A percentile compares a stretch with the other conserved stretches of the same genome.
These are phyloP conservation scores for Harpagoxenus sublaevis DNA, from an alignment of 2,888 invertebrate genomes.

Conservation along the genomic window DNA sequence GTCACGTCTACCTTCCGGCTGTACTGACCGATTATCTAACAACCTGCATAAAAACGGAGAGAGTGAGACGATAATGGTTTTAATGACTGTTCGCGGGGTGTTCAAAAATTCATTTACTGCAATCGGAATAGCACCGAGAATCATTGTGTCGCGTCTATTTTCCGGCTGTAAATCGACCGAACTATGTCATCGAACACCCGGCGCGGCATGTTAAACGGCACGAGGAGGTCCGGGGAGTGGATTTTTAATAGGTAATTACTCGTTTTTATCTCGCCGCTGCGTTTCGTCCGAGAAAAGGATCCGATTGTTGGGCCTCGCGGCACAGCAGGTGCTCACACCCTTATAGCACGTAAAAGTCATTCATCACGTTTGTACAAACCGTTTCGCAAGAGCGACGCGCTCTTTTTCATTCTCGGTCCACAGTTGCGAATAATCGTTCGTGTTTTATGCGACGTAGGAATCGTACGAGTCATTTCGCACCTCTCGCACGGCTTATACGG, in stretches of 20 bases:
- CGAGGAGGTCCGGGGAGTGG: not conserved
- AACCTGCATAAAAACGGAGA: not conserved
- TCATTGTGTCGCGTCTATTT: not conserved
- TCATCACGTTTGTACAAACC: slow-evolving; percentile 50
- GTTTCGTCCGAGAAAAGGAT: slow-evolving; percentile 33
- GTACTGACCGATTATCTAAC: not conserved
- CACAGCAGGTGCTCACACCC: slow-evolving; percentile 25
- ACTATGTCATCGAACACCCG: not conserved
- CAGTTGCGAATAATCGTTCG: slow-evolving; percentile 14
- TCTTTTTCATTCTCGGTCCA: slow-evolving; percentile 31
- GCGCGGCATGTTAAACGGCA: not conserved
- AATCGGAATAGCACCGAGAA: not conserved
- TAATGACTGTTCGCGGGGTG: not conserved
- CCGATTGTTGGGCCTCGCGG: slow-evolving; percentile 52
- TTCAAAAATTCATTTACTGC: not conserved
- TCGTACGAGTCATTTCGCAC: slow-evolving; percentile 20
- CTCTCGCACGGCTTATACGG: not conserved
- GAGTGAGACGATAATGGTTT: slow-evolving; percentile 11
- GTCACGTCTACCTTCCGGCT: not conserved
- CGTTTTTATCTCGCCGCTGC: slow-evolving; percentile 1
- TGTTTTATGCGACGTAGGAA: slow-evolving; percentile 10
- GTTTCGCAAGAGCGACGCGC: slow-evolving; percentile 11
- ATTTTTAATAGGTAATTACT: slow-evolving; percentile 23
- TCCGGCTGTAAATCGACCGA: not conserved
- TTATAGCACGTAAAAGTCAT: slow-evolving; percentile 4